Evolutionary conservation across 2,888 invertebrate genomes (phyloP).

Genomic region (Horisme vitalbata): DNA sequence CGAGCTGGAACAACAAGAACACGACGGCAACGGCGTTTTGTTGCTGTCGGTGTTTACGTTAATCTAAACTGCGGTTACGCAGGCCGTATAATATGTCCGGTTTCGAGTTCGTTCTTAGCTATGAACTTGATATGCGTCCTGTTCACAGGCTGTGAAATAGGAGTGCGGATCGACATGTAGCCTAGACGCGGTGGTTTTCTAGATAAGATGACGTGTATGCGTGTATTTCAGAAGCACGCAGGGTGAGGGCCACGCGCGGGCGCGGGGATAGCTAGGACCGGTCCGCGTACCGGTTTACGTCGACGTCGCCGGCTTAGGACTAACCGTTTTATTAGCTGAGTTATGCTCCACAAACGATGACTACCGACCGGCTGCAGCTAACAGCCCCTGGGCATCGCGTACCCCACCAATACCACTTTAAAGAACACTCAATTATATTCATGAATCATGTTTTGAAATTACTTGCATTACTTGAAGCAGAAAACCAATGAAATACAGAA

Average conservation of each 20-base stretch:
- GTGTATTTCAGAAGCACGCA: conserved; percentile 70
- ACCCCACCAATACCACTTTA: conserved; percentile 35
- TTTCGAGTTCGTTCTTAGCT: conserved; percentile 59
- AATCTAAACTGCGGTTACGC: conserved; percentile 65
- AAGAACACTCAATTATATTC: conserved; percentile 2
- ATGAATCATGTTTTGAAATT: conserved; percentile 6
- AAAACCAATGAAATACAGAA: too few relatives aligned
- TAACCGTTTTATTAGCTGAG: conserved; percentile 80
- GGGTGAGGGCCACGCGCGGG: conserved; percentile 52
- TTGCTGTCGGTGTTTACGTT: conserved; percentile 33
- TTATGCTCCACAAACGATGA: conserved; percentile 75
- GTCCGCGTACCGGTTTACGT: conserved; percentile 77
- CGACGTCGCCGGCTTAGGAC: conserved; percentile 69
- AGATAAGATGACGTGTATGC: conserved; percentile 75
- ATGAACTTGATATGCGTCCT: conserved; percentile 61
- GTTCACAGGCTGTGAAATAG: conserved; percentile 64
- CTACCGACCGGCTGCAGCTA: conserved; percentile 47
- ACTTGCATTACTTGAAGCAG: too few relatives aligned
- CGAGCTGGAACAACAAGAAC: conserved; percentile 26
- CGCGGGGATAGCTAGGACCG: conserved; percentile 62
- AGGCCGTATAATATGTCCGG: conserved; percentile 62
- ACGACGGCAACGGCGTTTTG: conserved; percentile 23
- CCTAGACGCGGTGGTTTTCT: conserved; percentile 65
- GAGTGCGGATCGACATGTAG: conserved; percentile 68
- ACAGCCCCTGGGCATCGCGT: conserved; percentile 47